Evolutionary conservation across 2,797 vertebrate species (phyloP), one percentile per base, ranked within the genome.

Genomic region (Anniella stebbinsi): DNA sequence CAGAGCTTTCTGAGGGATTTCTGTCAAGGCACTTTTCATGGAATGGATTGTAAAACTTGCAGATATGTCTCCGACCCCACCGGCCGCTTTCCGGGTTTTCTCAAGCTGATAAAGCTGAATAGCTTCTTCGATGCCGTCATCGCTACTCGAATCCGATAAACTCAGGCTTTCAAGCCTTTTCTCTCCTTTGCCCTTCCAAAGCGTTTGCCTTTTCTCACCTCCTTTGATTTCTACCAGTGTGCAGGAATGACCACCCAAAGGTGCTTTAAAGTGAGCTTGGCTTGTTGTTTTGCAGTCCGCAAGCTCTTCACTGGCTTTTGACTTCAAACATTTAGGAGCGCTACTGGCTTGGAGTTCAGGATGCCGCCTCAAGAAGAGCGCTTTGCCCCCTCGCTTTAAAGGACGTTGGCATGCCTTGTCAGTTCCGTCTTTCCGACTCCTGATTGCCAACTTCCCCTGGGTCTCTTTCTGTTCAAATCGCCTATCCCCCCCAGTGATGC

Each of bases 61-160:
- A 0, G 96, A 82, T 21, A 92, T 36, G 4, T 89, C 82, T 0
- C 91, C 87, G 60, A 88, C 41, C 11, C 9, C 89, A 33, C 94
- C 95, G 1, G 94, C 51, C 8, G 95, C 97, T 85, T 95, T 97
- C 93, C 93, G 97, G 95, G 88, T 97, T 87, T 98, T 98, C 96
- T 99, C 98, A 57, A 98, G 93, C 96, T 99, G 99, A 94, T 98
- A 99, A 77, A 95, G 98, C 86, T 98, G 98, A 91, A 99, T 99
- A 86, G 99, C 99, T 95, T 99, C 98, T 88, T 99, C 99, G 0
- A 99, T 99, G 78, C 99, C 99, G 0, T 99, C 99, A 0, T 99
- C 99, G 0, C 99, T 99, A 88, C 99, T 99, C 0, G 99, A 99
- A 94, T 99, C 98, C 0, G 96, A 96, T 0, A 28, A 0, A 60